Evolutionary conservation across 2,113 vertebrate genomes (phyloP), one percentile per base, ranked within the genome.

Genomic region (Columbina picui): DNA sequence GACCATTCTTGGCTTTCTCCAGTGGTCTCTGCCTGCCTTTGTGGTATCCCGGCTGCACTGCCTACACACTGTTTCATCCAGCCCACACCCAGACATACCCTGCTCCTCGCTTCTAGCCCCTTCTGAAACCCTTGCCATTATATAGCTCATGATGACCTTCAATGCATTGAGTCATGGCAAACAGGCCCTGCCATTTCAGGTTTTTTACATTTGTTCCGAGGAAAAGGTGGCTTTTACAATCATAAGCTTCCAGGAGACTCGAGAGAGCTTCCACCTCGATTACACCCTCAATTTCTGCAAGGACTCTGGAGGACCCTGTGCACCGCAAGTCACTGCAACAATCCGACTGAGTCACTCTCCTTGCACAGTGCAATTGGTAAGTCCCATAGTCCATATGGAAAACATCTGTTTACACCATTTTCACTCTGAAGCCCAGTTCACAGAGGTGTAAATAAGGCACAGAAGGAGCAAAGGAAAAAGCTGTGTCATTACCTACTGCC

Each of bases 1-100:
- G 84, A 73, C 94, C 84, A 43, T 85, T 84, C 81, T 57, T 84
- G 89, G 94, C 83, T 95, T 89, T 89, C 91, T 87, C 64, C 57
- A 91, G n/a, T 75, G 77, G 56, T 84, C 84, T 85, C 89, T 91
- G 74, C 55, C 74, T 93, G 67, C 57, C 69, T 87, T 89, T 96
- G 95, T 75, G 93, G 93, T 84, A 91, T 69, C 36, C 60, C 8
- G 3, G 57, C 65, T 89, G 71, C 87, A 53, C 84, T 38, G 84
- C 95, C 93, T 64, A 95, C 91, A 60, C 78, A 87, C 6, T 25
- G 21, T 74, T 95, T 87, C 50, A 94, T 50, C n/a, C 70, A 95
- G 81, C 49, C 87, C 57, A 87, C 91, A 85, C 53, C 70, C 81
- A 89, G 39, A 74, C 76, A 47, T 70, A 92, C 13, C 36, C 45